phyloP scores from a whole-genome alignment of 2,113 vertebrate species.

The Gulo gulo region DNA sequence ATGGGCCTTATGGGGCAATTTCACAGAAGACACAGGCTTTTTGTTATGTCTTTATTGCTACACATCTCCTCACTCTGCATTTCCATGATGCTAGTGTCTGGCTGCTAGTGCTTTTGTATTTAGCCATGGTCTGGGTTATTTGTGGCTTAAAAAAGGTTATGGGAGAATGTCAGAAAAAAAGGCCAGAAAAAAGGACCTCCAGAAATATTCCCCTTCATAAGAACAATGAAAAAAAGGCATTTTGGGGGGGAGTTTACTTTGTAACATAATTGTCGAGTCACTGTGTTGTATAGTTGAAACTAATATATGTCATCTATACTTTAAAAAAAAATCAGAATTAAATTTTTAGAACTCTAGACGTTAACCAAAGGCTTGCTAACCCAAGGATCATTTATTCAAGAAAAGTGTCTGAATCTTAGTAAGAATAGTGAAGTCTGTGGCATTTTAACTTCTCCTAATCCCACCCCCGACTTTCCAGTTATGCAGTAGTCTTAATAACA shows the following conservation, averaged over 20 bases:
- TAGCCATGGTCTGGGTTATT: slow-evolving; percentile 1
- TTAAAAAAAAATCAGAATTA: not conserved
- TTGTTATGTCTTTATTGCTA: not conserved
- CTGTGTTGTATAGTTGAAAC: not conserved
- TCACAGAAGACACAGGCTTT: not conserved
- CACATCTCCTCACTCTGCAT: not conserved
- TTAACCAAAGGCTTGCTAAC: not conserved
- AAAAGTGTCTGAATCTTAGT: not conserved
- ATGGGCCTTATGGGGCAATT: not conserved
- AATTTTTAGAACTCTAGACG: not conserved
- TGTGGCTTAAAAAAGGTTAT: not conserved
- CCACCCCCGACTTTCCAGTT: not conserved
- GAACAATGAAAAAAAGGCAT: not conserved
- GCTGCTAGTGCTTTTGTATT: not conserved
- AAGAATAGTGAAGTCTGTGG: not conserved
- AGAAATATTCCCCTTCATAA: not conserved
- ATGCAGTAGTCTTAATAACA: not conserved
- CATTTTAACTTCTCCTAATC: not conserved
- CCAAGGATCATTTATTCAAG: not conserved
- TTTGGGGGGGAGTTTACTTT: not conserved
- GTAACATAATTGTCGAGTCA: not conserved
- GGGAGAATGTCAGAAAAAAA: not conserved
- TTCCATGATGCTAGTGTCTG: not conserved
- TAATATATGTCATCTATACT: not conserved
- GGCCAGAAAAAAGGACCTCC: not conserved